Evolutionary conservation across 2,888 invertebrate genomes (phyloP), one percentile per base, ranked within the genome.

Genomic region (Esperia sulphurella): DNA sequence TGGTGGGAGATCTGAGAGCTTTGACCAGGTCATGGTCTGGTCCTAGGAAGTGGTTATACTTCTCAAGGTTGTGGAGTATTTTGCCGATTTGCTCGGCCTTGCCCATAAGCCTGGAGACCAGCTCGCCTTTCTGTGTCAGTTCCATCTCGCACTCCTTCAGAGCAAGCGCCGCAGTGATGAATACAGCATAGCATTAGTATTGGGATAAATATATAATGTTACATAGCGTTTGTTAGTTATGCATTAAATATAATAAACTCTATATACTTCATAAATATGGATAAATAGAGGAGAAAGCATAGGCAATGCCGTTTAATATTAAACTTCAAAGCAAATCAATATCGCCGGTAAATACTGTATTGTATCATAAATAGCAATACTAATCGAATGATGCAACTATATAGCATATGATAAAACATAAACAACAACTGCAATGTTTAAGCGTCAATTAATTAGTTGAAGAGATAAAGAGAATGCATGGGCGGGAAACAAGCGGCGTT

Each of bases 21-120:
- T 83, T 85, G 65, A 86, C 80, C 59, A 88, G 69, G 58, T 90
- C 90, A 63, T 93, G 92, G 79, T 90, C 90, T 49, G 90, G 79
- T 74, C 92, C 93, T 81, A 93, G 81, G 72, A 93, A 91, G 75
- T 94, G 93, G 84, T 94, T 95, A 86, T 94, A 95, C 90, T 95
- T 96, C 91, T 97, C 96, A 78, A 97, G 92, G 90, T 96, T 96
- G 90, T 94, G 94, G 68, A 97, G 93, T 82, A 97, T 95, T 91
- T 96, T 95, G 89, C 97, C 97, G 87, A 98, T 97, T 90, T 97
- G 97, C 78, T 95, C 95, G 67, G 97, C 97, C 92, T 98, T 98
- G 73, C 95, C 95, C 90, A 98, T 98, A 68, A 98, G 94, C 71
- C 97, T 95, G 81, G 95, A 94, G 71, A 98, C 97, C 94, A 97